phyloP scores from a whole-genome alignment of 1,140 invertebrate species.

The Lordiphosa stackelbergi region DNA sequence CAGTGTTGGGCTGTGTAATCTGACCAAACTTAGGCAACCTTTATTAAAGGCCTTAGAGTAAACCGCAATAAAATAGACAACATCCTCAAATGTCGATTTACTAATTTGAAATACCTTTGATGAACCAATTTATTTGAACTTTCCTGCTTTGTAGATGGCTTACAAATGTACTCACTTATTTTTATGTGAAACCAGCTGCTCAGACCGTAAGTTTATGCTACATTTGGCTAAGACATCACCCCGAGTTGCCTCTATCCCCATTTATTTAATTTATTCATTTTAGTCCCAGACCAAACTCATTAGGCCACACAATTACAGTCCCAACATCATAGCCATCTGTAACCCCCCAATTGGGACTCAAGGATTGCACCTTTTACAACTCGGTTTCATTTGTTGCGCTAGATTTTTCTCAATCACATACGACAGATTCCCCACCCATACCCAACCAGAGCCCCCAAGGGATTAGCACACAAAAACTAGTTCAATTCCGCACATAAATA shows the following conservation, averaged over 20 bases:
- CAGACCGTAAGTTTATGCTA: constrained; percentile 28
- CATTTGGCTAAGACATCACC: constrained; percentile 43
- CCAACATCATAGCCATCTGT: constrained; percentile 18
- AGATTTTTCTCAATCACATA: constrained; percentile 73
- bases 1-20: too few species aligned
- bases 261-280: constrained; percentile 52
- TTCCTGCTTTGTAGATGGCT: constrained; percentile 5
- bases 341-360: constrained; percentile 16
- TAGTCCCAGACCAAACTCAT: constrained; percentile 34
- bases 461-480: constrained; percentile 45
- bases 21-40: too few species aligned
- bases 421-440: constrained; percentile 8
- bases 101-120: constrained; percentile 37
- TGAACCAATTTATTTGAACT: constrained; percentile 58
- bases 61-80: constrained; percentile 1
- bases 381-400: constrained; percentile 69
- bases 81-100: not conserved
- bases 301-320: constrained; percentile 42
- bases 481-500: constrained; percentile 45
- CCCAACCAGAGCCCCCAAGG: constrained; percentile 5
- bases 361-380: constrained; percentile 56
- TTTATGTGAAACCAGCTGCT: constrained; percentile 12
- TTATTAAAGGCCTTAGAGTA: not conserved
- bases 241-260: constrained; percentile 14
- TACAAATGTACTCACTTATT: constrained; percentile 22